Evolutionary conservation across 2,113 vertebrate species (phyloP).

Genomic region (Cyphotilapia sp.): DNA sequence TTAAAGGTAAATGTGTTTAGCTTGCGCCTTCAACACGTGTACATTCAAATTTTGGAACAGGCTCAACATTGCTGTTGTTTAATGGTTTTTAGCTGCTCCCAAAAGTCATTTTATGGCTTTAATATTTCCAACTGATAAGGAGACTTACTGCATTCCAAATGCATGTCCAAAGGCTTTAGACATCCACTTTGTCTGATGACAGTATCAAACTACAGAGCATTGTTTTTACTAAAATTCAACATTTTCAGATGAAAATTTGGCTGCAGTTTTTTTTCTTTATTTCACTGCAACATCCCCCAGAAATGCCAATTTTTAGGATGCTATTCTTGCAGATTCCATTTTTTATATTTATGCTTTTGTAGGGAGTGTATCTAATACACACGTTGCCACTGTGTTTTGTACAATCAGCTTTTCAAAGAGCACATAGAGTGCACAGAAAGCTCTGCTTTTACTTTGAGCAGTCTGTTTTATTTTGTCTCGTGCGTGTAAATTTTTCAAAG

Average conservation of each 20-base stretch:
- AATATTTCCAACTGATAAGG: neutral
- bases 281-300: neutral
- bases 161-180: neutral
- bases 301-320: neutral
- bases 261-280: neutral
- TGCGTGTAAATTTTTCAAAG: neutral
- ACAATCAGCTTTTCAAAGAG: neutral
- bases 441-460: neutral
- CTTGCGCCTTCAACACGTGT: fast-evolving
- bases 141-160: neutral
- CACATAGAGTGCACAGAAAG: neutral
- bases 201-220: neutral
- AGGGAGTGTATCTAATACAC: neutral
- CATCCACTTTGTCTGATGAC: neutral
- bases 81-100: neutral
- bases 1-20: neutral
- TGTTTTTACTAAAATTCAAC: neutral
- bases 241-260: neutral
- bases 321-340: neutral
- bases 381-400: neutral
- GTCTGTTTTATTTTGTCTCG: neutral
- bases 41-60: neutral
- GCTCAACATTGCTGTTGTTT: neutral
- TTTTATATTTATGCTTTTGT: neutral
- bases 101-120: neutral